Evolutionary conservation across 2,888 invertebrate species (phyloP).

Genomic region (Leptodirus hochenwartii): DNA sequence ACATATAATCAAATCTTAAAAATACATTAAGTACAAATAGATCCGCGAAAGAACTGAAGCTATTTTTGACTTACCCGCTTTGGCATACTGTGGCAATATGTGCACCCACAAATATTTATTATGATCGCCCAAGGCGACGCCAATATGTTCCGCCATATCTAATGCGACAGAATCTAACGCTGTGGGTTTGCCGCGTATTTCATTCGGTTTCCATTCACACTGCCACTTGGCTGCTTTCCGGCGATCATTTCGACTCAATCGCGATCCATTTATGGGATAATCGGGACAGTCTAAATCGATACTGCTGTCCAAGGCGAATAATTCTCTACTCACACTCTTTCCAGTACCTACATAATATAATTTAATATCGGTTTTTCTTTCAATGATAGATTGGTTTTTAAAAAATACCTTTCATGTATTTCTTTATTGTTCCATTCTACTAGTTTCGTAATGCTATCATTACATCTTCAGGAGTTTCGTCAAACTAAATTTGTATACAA

Average conservation of each 20-base stretch:
- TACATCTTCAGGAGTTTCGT: too few relatives aligned
- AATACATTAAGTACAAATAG: slow-evolving; percentile 5
- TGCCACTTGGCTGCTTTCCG: slow-evolving; percentile 37
- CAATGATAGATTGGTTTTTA: too few relatives aligned
- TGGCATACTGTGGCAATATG: slow-evolving; percentile 48
- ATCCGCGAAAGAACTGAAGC: too few relatives aligned
- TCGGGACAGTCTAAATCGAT: slow-evolving; percentile 41
- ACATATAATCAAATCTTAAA: slow-evolving; percentile 23
- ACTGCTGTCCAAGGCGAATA: slow-evolving; percentile 41
- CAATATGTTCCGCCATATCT: slow-evolving; percentile 33
- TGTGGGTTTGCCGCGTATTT: slow-evolving; percentile 29
- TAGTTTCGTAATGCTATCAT: too few relatives aligned
- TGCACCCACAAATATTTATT: slow-evolving; percentile 34
- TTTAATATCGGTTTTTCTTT: too few relatives aligned
- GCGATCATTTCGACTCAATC: slow-evolving; percentile 30
- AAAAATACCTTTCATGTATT: too few relatives aligned
- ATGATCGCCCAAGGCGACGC: slow-evolving; percentile 30
- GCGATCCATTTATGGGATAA: slow-evolving; percentile 35
- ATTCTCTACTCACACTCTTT: slow-evolving; percentile 29
- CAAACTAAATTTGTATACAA: too few relatives aligned
- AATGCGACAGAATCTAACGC: slow-evolving; percentile 31
- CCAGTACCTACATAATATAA: too few relatives aligned
- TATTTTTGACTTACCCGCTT: slow-evolving; percentile 30
- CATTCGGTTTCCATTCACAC: slow-evolving; percentile 37
- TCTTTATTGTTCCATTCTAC: too few relatives aligned